Conservation (phyloP, 2,888 invertebrate species). For the Lymantria dispar region DNA sequence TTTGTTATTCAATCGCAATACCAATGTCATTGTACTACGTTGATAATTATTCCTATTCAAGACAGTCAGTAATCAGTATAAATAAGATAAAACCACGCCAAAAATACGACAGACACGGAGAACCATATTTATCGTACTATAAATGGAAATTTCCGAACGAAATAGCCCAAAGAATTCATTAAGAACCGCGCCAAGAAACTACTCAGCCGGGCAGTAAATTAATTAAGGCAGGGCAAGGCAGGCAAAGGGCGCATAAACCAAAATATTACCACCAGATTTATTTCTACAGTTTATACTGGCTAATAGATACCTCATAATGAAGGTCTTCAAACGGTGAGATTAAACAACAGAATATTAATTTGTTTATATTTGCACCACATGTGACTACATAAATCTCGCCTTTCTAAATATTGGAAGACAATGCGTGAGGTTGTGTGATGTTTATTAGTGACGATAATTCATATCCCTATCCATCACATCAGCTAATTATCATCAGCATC, state of each 20-base stretch:
- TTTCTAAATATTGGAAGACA: slow-evolving; percentile 20
- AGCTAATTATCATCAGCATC: too few species aligned
- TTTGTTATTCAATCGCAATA: slow-evolving; percentile 9
- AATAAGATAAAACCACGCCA: background rate
- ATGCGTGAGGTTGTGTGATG: slow-evolving; percentile 5
- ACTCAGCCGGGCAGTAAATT: too few species aligned
- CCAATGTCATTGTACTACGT: slow-evolving; percentile 6
- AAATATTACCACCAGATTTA: background rate
- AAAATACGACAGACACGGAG: too few species aligned
- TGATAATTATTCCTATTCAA: slow-evolving; percentile 7
- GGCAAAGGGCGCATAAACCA: too few species aligned
- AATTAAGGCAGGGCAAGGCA: too few species aligned
- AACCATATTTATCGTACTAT: too few species aligned
- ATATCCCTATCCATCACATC: background rate
- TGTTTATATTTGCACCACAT: slow-evolving; percentile 12
- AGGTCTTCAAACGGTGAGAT: slow-evolving; percentile 12
- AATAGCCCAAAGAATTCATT: too few species aligned
- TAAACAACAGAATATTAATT: slow-evolving; percentile 15
- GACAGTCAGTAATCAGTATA: background rate
- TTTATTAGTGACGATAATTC: slow-evolving; percentile 8
- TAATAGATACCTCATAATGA: slow-evolving; percentile 7
- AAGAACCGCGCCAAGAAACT: too few species aligned
- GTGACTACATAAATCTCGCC: slow-evolving; percentile 9
- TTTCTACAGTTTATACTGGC: slow-evolving; percentile 4
- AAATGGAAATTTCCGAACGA: too few species aligned